These are phyloP conservation scores for Caretta caretta DNA, from an alignment of 2,113 vertebrate genomes.

Conservation along the genomic window DNA sequence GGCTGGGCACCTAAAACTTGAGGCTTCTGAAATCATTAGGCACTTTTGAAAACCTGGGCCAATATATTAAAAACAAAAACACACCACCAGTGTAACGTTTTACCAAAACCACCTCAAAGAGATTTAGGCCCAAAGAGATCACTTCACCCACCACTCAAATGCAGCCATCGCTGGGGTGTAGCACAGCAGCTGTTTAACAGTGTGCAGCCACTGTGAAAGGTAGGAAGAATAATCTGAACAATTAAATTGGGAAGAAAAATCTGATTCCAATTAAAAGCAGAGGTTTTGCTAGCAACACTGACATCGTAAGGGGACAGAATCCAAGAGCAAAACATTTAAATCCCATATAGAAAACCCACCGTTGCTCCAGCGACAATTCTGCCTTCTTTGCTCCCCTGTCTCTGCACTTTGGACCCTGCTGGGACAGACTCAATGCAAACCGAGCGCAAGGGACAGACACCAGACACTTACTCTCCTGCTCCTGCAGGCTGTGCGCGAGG, in stretches of 20 bases:
- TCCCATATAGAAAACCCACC: background rate
- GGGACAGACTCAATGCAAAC: background rate
- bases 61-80: constrained; percentile 18
- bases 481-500: constrained; percentile 95
- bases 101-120: background rate
- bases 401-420: background rate
- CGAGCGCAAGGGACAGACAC: background rate
- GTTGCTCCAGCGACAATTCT: background rate
- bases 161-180: background rate
- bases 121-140: background rate
- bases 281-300: constrained; percentile 20
- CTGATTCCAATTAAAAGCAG: background rate
- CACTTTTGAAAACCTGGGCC: constrained; percentile 13
- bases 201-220: accelerated
- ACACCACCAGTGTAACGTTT: background rate
- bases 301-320: background rate
- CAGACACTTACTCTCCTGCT: constrained; percentile 94
- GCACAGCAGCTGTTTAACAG: background rate
- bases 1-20: background rate
- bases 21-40: constrained; percentile 11
- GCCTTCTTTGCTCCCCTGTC: background rate
- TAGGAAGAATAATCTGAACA: background rate
- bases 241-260: background rate
- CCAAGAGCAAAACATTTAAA: background rate
- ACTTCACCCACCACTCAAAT: constrained; percentile 24